Evolutionary conservation across 2,888 invertebrate genomes (phyloP).

Genomic region (Diarsia mendica): DNA sequence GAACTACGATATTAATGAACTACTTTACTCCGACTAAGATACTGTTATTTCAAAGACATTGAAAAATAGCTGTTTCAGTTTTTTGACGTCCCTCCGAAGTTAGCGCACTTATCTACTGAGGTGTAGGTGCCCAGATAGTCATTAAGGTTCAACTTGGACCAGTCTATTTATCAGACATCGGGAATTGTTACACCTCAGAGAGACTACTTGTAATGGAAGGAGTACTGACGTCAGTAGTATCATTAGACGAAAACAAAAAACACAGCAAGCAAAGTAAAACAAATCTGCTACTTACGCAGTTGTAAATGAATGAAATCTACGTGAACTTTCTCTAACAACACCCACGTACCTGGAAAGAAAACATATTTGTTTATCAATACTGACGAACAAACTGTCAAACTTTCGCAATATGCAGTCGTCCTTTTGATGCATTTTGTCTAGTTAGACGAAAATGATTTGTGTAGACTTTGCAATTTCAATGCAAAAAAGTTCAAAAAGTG

Average conservation of each 20-base stretch:
- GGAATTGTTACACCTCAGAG: constrained; percentile 25
- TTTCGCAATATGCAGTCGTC: constrained; percentile 1
- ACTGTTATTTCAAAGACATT: constrained; percentile 57
- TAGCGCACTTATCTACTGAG: constrained; percentile 58
- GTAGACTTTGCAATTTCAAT: constrained; percentile 37
- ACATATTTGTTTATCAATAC: constrained; percentile 60
- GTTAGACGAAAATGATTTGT: constrained; percentile 19
- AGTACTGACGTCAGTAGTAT: constrained; percentile 41
- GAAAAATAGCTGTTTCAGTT: constrained; percentile 75
- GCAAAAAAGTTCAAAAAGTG: constrained; percentile 49
- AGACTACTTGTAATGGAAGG: constrained; percentile 24
- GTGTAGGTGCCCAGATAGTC: constrained; percentile 48
- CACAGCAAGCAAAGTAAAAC: constrained; percentile 74
- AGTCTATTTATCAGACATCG: constrained; percentile 42
- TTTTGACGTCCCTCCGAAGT: constrained; percentile 74
- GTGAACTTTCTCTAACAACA: constrained; percentile 84
- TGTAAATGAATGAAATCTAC: constrained; percentile 80
- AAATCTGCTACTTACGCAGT: constrained; percentile 86
- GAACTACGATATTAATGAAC: constrained; percentile 73
- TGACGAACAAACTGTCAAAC: constrained; percentile 35
- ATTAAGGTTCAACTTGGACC: constrained; percentile 46
- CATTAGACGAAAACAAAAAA: constrained; percentile 53
- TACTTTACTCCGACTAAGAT: constrained; percentile 61
- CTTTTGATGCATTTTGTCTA: not conserved
- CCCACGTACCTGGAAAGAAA: constrained; percentile 86